Evolutionary conservation across 2,113 vertebrate species (phyloP).

Genomic region (Nibea coibor): DNA sequence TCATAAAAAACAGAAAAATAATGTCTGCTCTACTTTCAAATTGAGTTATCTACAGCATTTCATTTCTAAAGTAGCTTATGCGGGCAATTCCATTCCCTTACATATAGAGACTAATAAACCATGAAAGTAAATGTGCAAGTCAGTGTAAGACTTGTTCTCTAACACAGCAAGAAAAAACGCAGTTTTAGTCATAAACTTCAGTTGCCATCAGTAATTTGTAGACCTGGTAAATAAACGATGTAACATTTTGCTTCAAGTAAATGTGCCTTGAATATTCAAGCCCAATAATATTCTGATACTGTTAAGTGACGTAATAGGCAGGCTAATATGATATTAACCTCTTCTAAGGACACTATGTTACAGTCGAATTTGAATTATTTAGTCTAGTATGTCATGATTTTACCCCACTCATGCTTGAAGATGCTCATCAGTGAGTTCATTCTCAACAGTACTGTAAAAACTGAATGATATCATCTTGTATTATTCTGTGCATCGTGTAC

Average conservation of each 20-base stretch:
- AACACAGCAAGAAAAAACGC: not conserved
- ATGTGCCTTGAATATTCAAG: not conserved
- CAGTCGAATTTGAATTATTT: not conserved
- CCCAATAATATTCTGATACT: too few relatives aligned
- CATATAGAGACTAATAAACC: not conserved
- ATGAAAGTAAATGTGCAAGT: not conserved
- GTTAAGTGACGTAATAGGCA: not conserved
- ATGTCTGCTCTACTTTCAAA: not conserved
- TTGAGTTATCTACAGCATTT: not conserved
- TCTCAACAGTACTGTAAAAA: not conserved
- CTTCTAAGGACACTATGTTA: not conserved
- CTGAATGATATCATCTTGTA: too few relatives aligned
- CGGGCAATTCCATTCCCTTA: not conserved
- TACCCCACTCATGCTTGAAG: not conserved
- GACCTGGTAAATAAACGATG: not conserved
- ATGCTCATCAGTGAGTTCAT: not conserved
- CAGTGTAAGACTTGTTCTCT: not conserved
- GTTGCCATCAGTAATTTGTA: not conserved
- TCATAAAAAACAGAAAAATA: not conserved
- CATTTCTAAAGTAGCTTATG: not conserved
- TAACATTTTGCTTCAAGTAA: not conserved
- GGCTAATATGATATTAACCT: not conserved
- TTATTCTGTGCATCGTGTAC: not conserved
- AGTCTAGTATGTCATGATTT: not conserved
- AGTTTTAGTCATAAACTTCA: not conserved